Evolutionary conservation across 2,888 invertebrate genomes (phyloP).

Genomic region (Cerceris ruficornis): DNA sequence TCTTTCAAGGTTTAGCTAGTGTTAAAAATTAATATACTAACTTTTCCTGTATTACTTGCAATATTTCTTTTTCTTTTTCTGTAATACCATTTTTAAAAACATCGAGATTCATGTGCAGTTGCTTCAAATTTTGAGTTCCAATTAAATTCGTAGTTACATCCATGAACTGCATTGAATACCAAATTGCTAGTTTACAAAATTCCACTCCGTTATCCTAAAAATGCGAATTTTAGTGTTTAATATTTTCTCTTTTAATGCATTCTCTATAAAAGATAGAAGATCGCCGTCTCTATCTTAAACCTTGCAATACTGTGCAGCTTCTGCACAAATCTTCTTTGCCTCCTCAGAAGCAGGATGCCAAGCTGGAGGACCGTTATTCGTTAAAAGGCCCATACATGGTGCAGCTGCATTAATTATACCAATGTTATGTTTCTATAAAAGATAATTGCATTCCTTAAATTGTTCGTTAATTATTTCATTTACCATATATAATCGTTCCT

Average conservation of each 20-base stretch:
- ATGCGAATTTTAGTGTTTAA: neutral
- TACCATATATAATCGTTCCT: neutral
- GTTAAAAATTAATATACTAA: conserved; percentile 75
- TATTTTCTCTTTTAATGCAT: neutral
- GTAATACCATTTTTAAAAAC: conserved; percentile 86
- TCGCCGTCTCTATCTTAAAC: conserved; percentile 77
- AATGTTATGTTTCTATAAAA: conserved; percentile 85
- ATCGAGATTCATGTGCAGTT: conserved; percentile 86
- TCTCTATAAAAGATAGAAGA: neutral
- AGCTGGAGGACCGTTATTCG: conserved; percentile 87
- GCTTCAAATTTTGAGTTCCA: conserved; percentile 88
- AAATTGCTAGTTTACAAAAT: conserved; percentile 88
- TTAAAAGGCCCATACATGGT: conserved; percentile 92
- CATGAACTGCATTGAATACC: conserved; percentile 85
- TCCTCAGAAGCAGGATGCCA: conserved; percentile 92
- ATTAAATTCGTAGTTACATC: conserved; percentile 88
- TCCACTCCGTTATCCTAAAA: conserved; percentile 84
- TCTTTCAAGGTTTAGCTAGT: too few species aligned
- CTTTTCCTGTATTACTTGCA: conserved; percentile 86
- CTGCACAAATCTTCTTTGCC: conserved; percentile 84
- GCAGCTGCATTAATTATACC: conserved; percentile 93
- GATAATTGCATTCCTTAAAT: too few species aligned
- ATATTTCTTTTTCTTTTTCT: conserved; percentile 85
- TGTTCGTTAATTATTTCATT: neutral
- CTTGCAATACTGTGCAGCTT: conserved; percentile 87